Base-by-base conservation (phyloP, 1,140 invertebrate species). In the Drosophila tani region DNA sequence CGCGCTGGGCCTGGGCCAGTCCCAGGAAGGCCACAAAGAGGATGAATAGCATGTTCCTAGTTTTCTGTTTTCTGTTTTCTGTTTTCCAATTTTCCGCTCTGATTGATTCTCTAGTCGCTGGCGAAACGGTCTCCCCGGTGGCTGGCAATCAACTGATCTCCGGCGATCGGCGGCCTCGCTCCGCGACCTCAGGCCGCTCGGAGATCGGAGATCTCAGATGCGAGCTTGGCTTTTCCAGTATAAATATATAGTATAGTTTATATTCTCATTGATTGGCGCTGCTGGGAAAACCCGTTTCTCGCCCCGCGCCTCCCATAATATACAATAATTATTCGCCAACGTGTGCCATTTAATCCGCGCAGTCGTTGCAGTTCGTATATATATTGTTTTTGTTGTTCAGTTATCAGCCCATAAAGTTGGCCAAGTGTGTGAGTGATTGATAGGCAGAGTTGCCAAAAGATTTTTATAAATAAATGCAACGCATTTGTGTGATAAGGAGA, bases 71-170 rank as follows among this genome's bases (percentile, higher is more conserved):
- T 9, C 32, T 9, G 12, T 8, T 38, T 51, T n/a, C 6, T 12
- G n/a, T 41, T 60, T 51, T 40, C 9, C 1, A 2, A 24, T 29
- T 46, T 62, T 50, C 27, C 56, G 35, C 47, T 66, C 62, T 5
- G 35, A 45, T 41, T 58, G 51, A 41, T 70, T 62, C 41, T 74
- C 38, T 53, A 55, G 35, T 40, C 35, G 32, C 41, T 35, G 35
- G 17, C 35, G 46, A 70, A 65, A 70, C 67, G 29, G n/a, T 29
- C 53, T 75, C 74, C 60, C 83, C 71, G 60, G 57, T 51, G 49
- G 63, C 82, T 63, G 58, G 40, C 58, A 71, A 81, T 76, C 78
- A 70, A 83, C 81, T 84, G 62, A 59, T 83, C 58, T 19, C 70
- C 50, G 45, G 27, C 53, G 15, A 43, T 56, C 19, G 50, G 9